A percentile compares a stretch with the other conserved stretches of the same genome.
Conservation (phyloP, 2,888 invertebrate genomes). For the Cosmia trapezina region DNA sequence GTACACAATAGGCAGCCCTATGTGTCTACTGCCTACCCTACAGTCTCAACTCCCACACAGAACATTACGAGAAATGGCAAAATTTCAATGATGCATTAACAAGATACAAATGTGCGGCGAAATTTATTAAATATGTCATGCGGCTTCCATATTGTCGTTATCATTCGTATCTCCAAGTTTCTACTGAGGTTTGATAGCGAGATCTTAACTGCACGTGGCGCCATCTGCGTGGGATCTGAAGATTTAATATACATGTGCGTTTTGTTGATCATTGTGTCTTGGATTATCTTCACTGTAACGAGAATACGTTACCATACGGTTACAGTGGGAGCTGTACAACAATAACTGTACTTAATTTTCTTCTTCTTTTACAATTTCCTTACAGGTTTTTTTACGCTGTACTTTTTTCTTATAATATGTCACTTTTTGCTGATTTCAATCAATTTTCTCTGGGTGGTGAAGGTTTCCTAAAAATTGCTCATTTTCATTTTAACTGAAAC, state of each 20-base stretch:
- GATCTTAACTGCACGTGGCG: conserved; percentile 55
- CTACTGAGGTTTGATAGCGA: conserved; percentile 55
- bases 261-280: conserved; percentile 25
- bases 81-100: conserved; percentile 72
- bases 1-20: conserved; percentile 37
- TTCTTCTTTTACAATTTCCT: background rate
- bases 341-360: conserved; percentile 28
- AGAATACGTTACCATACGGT: background rate
- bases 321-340: background rate
- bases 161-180: conserved; percentile 57
- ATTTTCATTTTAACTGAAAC: conserved; percentile 11
- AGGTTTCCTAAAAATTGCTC: background rate
- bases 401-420: conserved; percentile 3
- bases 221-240: conserved; percentile 31
- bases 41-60: conserved; percentile 3
- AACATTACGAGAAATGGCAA: conserved; percentile 64
- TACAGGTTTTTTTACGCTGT: background rate
- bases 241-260: conserved; percentile 50
- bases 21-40: no score
- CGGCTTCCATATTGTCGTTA: conserved; percentile 60
- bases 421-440: background rate
- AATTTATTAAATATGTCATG: conserved; percentile 61
- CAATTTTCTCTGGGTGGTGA: background rate
- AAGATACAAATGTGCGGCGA: conserved; percentile 57
- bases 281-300: conserved; percentile 18